Evolutionary conservation across 2,888 invertebrate species (phyloP).

Genomic region (Cancer borealis): DNA sequence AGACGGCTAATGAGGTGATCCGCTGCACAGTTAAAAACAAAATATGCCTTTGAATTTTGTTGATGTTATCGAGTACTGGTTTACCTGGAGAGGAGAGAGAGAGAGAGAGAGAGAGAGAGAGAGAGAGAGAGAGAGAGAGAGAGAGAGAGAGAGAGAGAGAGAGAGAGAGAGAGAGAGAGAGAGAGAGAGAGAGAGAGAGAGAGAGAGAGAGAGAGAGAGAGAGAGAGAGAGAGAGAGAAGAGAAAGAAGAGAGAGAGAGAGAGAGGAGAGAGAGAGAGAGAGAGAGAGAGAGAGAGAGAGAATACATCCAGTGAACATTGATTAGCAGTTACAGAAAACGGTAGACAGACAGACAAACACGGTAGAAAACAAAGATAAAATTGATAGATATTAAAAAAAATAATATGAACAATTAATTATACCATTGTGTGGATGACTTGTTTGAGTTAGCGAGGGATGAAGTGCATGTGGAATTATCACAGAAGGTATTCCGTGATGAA

Average conservation of each 20-base stretch:
- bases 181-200: constrained; percentile 48
- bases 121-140: constrained; percentile 50
- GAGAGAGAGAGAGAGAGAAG: constrained; percentile 49
- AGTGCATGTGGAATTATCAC: background rate
- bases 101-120: constrained; percentile 60
- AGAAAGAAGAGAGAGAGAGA: constrained; percentile 44
- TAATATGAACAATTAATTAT: background rate
- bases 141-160: constrained; percentile 39
- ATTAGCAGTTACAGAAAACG: background rate
- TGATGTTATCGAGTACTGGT: constrained; percentile 33
- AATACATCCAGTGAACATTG: background rate
- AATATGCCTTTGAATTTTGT: constrained; percentile 40
- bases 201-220: constrained; percentile 59
- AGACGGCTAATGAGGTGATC: constrained; percentile 46
- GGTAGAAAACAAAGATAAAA: background rate
- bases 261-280: constrained; percentile 31
- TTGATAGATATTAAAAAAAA: background rate
- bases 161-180: background rate
- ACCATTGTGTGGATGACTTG: background rate
- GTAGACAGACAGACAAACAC: too few relatives aligned
- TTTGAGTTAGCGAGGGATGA: background rate
- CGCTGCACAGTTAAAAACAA: constrained; percentile 45
- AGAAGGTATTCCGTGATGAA: background rate
- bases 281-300: too few relatives aligned
- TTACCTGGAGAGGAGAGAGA: constrained; percentile 42